Evolutionary conservation across 2,113 vertebrate genomes (phyloP), one percentile per base, ranked within the genome.

Genomic region (Zonotrichia leucophrys): DNA sequence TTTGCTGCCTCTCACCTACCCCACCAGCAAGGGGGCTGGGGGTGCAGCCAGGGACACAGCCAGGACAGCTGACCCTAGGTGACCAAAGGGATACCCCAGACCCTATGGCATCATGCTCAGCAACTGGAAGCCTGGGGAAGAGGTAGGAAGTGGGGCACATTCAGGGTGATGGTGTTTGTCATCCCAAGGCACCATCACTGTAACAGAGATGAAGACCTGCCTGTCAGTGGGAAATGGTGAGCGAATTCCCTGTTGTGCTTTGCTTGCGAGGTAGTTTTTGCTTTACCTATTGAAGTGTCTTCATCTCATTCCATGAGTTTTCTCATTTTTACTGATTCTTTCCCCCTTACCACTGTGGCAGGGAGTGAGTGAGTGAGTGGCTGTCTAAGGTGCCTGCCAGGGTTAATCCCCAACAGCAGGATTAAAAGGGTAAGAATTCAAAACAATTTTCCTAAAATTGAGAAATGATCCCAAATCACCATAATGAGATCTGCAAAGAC

Each of bases 21-120:
- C 25, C 9, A 17, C 12, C 1, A 74, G 13, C 0, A 2, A 87
- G 10, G 2, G 10, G 15, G 12, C 23, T 73, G n/a, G 23, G 10
- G 15, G 10, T 70, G 12, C 16, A 55, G 52, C 28, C 25, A 69
- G 39, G 30, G 59, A 42, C 35, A 62, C 21, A 77, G 27, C 3
- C 0, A 0, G 37, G 60, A 78, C 41, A 74, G 64, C 59, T 70
- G 55, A 64, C 3, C 18, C 23, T 23, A 52, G 4, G 20, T 70
- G 46, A 87, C 33, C 33, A 81, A 5, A 56, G 30, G 31, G 59
- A 56, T 60, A 55, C 15, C 7, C 13, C 35, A 78, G 2, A 58
- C 27, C 23, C 8, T 12, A 22, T 15, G 10, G 30, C 0, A 1
- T 27, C 11, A 8, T 52, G 27, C 9, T 77, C 23, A 84, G 85